Evolutionary conservation across 1,140 invertebrate genomes (phyloP).

Genomic region (Melanaphis sacchari): DNA sequence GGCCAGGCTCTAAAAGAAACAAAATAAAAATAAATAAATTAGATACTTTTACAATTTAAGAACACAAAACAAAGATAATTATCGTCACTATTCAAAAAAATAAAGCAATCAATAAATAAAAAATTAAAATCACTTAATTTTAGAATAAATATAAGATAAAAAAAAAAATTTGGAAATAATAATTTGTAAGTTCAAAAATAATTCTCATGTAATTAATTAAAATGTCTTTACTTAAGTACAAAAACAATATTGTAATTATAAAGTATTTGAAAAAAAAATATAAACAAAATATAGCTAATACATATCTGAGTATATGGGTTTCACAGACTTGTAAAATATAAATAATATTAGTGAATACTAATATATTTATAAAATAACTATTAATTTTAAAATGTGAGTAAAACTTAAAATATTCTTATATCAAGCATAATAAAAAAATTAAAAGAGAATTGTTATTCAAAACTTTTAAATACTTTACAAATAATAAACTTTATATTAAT

Average conservation of each 20-base stretch:
- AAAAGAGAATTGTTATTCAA: background rate
- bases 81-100: background rate
- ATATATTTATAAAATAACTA: background rate
- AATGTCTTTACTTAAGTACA: too few relatives aligned
- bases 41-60: background rate
- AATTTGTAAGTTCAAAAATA: too few relatives aligned
- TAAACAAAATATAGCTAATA: too few relatives aligned
- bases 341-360: background rate
- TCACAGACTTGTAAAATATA: background rate
- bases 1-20: background rate
- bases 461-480: background rate
- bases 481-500: background rate
- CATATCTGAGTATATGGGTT: too few relatives aligned
- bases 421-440: background rate
- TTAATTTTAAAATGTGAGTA: background rate
- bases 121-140: too few relatives aligned
- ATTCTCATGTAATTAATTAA: too few relatives aligned
- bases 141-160: too few relatives aligned
- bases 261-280: too few relatives aligned
- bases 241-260: too few relatives aligned
- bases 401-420: background rate
- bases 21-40: background rate
- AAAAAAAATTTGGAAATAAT: too few relatives aligned
- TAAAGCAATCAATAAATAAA: too few relatives aligned
- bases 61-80: background rate